Conservation (phyloP, 2,888 invertebrate species). For the Patella caerulea region DNA sequence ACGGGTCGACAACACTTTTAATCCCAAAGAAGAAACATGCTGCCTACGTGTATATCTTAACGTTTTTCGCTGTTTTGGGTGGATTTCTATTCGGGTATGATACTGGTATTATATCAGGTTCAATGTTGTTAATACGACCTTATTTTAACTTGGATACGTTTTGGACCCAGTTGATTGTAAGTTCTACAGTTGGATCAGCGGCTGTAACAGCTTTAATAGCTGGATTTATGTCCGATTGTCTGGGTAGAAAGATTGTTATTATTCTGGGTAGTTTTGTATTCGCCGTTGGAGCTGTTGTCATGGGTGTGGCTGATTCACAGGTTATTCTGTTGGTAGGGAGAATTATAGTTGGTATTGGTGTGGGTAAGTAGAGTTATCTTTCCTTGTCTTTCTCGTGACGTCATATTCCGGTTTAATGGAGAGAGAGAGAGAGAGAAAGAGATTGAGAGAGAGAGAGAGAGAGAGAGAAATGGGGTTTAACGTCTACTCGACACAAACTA, state of each 20-base stretch:
- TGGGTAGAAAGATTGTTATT: constrained; percentile 74
- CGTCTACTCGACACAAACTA: too few relatives aligned
- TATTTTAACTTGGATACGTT: constrained; percentile 68
- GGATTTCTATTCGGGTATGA: constrained; percentile 74
- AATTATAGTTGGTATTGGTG: constrained; percentile 72
- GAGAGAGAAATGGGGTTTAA: too few relatives aligned
- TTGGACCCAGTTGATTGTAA: constrained; percentile 73
- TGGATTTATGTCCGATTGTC: constrained; percentile 72
- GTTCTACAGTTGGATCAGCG: constrained; percentile 73
- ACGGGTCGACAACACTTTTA: background rate
- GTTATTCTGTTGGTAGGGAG: constrained; percentile 70
- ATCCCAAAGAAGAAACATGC: background rate
- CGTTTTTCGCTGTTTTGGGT: constrained; percentile 69
- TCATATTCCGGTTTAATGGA: too few relatives aligned
- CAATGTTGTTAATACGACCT: constrained; percentile 70
- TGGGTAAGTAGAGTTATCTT: constrained; percentile 64
- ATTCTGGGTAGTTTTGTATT: constrained; percentile 73
- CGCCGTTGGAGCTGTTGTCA: constrained; percentile 72
- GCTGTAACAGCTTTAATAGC: constrained; percentile 72
- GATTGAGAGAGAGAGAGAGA: too few relatives aligned
- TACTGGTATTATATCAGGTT: constrained; percentile 74
- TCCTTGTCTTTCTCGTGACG: too few relatives aligned
- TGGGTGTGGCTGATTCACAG: constrained; percentile 68
- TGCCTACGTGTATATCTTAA: constrained; percentile 54
- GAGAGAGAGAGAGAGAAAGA: too few relatives aligned